phyloP scores from a whole-genome alignment of 1,140 invertebrate genomes.

The Drosophila kepulauana region DNA sequence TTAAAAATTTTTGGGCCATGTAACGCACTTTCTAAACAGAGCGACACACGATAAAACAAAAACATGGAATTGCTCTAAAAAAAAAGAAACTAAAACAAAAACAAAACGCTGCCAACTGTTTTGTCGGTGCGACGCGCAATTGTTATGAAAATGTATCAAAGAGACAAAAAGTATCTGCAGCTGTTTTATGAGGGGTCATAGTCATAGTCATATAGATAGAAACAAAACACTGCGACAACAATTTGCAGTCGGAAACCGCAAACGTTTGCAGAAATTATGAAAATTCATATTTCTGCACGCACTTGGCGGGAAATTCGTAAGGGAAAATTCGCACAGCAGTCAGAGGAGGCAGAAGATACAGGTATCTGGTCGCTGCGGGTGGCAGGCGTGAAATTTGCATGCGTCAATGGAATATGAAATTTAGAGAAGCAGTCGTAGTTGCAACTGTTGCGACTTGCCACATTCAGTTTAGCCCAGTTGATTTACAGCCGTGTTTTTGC shows the following conservation, averaged over 20 bases:
- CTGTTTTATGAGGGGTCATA: slow-evolving; percentile 62
- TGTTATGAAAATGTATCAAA: slow-evolving; percentile 51
- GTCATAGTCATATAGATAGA: background rate
- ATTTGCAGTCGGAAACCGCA: slow-evolving; percentile 65
- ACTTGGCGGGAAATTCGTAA: slow-evolving; percentile 59
- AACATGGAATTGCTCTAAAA: slow-evolving; percentile 13
- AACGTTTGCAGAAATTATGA: slow-evolving; percentile 80
- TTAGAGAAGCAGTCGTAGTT: slow-evolving; percentile 52
- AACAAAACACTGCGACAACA: slow-evolving; percentile 29
- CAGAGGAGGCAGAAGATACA: slow-evolving; percentile 6
- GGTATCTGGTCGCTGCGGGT: slow-evolving; percentile 44
- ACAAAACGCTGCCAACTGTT: slow-evolving; percentile 42
- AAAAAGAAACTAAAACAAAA: slow-evolving; percentile 32
- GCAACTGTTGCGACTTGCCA: slow-evolving; percentile 33
- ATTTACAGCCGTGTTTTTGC: slow-evolving; percentile 64
- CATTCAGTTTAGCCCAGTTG: slow-evolving; percentile 41
- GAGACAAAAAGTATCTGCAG: slow-evolving; percentile 45
- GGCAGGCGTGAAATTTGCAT: slow-evolving; percentile 75
- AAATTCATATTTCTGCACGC: slow-evolving; percentile 79
- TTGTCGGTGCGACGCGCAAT: slow-evolving; percentile 38
- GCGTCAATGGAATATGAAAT: slow-evolving; percentile 69
- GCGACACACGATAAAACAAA: slow-evolving; percentile 18
- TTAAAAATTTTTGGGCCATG: slow-evolving; percentile 50
- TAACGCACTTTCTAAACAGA: slow-evolving; percentile 80
- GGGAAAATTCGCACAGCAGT: slow-evolving; percentile 22